Percentiles rank a stretch among this genome's conserved stretches.
Evolutionary conservation across 2,888 invertebrate genomes (phyloP).

Genomic region (Chydorus sphaericus): DNA sequence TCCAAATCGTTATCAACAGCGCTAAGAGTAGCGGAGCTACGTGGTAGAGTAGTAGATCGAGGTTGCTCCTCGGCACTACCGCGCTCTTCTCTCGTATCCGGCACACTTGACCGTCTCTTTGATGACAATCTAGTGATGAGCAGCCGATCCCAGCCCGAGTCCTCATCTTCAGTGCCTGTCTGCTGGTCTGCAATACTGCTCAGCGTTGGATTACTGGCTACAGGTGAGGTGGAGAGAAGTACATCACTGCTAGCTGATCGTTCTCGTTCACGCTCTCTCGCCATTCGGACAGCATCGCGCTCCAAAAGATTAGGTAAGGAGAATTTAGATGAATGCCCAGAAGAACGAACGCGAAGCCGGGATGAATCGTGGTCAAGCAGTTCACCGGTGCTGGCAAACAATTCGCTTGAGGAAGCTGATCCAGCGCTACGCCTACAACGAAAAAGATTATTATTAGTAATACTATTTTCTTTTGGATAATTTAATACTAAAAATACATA

Average conservation of each 20-base stretch:
- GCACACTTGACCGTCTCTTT: conserved; percentile 44
- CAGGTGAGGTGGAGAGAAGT: conserved; percentile 12
- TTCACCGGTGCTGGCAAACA: conserved; percentile 61
- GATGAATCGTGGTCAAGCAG: conserved; percentile 38
- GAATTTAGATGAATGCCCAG: conserved; percentile 15
- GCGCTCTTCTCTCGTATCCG: conserved; percentile 30
- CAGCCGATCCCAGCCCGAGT: conserved; percentile 14
- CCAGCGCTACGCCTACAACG: conserved; percentile 16
- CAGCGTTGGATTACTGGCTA: conserved; percentile 11
- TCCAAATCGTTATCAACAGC: conserved; percentile 44
- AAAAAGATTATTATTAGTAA: background rate
- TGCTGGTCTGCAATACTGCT: conserved; percentile 11
- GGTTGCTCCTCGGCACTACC: conserved; percentile 26
- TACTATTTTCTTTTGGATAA: background rate
- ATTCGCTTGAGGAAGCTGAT: conserved; percentile 60
- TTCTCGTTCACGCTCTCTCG: conserved; percentile 14
- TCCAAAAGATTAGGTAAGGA: conserved; percentile 15
- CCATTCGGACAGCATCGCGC: conserved; percentile 11
- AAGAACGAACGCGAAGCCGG: conserved; percentile 1
- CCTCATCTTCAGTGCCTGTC: conserved; percentile 5
- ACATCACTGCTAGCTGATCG: conserved; percentile 16
- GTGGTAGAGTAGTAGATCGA: conserved; percentile 44
- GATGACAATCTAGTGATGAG: conserved; percentile 22
- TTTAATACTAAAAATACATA: background rate
- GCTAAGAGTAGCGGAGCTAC: conserved; percentile 24